These are phyloP conservation scores for Mareca strepera DNA, from an alignment of 2,797 vertebrate genomes.

Conservation along the genomic window DNA sequence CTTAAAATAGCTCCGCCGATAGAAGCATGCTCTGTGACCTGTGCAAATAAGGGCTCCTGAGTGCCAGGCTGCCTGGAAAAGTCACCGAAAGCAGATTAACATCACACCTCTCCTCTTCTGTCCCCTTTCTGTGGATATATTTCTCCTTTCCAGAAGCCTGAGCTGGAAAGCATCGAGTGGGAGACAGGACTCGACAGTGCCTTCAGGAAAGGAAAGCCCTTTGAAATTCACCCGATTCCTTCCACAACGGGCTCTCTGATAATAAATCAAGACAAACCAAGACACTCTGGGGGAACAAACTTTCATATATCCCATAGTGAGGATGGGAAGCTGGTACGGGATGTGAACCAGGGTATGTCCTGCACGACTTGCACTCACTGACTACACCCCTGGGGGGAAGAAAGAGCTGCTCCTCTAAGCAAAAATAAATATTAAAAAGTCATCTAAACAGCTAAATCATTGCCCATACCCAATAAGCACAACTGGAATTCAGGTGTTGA, in stretches of 20 bases:
- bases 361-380: neutral
- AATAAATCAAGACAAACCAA: constrained; percentile 57
- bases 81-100: neutral
- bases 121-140: neutral
- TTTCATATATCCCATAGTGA: neutral
- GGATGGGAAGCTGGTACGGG: neutral
- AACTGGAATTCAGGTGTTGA: neutral
- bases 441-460: neutral
- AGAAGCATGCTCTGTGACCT: neutral
- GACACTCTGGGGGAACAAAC: neutral
- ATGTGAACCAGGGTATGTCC: neutral
- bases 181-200: neutral
- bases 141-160: neutral
- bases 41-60: neutral
- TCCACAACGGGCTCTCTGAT: constrained; percentile 1
- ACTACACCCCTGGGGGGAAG: neutral
- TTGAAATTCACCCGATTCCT: constrained; percentile 24
- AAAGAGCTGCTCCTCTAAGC: neutral
- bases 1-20: neutral
- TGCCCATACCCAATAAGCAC: neutral
- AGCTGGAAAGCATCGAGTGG: constrained; percentile 28
- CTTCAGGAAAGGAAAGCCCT: constrained; percentile 8
- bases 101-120: neutral
- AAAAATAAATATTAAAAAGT: neutral
- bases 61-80: neutral